Evolutionary conservation across 2,113 vertebrate species (phyloP).

Genomic region (Anas platyrhynchos): DNA sequence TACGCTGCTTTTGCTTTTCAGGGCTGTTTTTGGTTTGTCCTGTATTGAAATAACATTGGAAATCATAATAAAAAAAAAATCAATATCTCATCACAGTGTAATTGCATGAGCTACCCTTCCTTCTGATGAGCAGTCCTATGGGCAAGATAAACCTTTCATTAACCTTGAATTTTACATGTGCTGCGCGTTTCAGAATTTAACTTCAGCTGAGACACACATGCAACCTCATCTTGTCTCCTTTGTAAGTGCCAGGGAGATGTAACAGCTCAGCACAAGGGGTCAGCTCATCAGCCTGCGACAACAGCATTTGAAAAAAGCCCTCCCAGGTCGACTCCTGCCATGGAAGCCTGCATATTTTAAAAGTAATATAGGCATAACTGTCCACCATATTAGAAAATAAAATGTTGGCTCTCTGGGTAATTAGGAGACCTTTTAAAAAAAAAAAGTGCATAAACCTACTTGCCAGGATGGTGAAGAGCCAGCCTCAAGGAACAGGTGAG

Average conservation of each 20-base stretch:
- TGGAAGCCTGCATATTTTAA: rapidly evolving
- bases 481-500: not conserved
- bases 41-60: not conserved
- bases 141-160: not conserved
- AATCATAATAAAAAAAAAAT: not conserved
- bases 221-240: not conserved
- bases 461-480: not conserved
- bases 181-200: rapidly evolving
- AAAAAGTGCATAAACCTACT: no score
- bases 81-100: not conserved
- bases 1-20: not conserved
- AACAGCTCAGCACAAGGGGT: rapidly evolving
- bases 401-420: not conserved
- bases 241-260: not conserved
- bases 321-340: rapidly evolving
- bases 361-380: rapidly evolving
- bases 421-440: not conserved
- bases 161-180: not conserved
- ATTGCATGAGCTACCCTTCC: not conserved
- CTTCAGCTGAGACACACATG: rapidly evolving
- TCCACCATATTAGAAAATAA: not conserved
- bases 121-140: not conserved
- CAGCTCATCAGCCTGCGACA: rapidly evolving
- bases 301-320: not conserved
- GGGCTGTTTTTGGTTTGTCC: not conserved